These are phyloP conservation scores for Zaprionus tsacasi DNA, from an alignment of 1,140 invertebrate genomes.

Conservation along the genomic window DNA sequence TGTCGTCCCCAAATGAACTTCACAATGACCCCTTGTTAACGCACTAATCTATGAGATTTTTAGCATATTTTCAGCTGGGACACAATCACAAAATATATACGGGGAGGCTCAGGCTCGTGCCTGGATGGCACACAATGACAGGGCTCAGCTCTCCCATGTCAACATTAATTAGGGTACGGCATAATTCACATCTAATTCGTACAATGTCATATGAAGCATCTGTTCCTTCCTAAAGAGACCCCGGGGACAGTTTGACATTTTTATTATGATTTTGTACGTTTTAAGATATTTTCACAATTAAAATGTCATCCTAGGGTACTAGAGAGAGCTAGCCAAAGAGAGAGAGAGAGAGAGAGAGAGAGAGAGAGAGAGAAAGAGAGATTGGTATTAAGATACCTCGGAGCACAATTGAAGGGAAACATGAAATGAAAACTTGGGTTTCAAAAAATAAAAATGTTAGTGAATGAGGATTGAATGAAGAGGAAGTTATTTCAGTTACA, in stretches of 20 bases:
- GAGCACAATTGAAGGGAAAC: not conserved
- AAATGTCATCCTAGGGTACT: slow-evolving; percentile 38
- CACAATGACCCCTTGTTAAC: slow-evolving; percentile 71
- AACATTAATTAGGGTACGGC: slow-evolving; percentile 76
- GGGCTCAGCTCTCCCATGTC: slow-evolving; percentile 65
- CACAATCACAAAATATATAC: no score
- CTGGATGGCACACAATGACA: slow-evolving; percentile 1
- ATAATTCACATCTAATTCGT: slow-evolving; percentile 63
- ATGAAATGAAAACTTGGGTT: not conserved
- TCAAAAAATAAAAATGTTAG: not conserved
- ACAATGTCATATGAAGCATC: slow-evolving; percentile 31
- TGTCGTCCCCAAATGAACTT: slow-evolving; percentile 29
- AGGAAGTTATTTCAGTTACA: not conserved
- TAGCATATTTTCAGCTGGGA: slow-evolving; percentile 18
- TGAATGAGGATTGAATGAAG: not conserved
- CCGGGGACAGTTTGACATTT: slow-evolving; percentile 34
- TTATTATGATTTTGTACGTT: slow-evolving; percentile 27
- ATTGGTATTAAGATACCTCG: no score
- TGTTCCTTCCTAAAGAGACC: slow-evolving; percentile 19
- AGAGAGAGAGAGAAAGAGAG: no score
- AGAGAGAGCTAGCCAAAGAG: no score
- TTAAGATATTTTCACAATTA: slow-evolving; percentile 41
- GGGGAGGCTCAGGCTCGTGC: no score
- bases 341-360: no score
- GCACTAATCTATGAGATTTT: slow-evolving; percentile 68